Percentiles rank a stretch among this genome's conserved stretches.
Conservation (phyloP, 2,797 vertebrate species). For the Hylomyscus alleni region DNA sequence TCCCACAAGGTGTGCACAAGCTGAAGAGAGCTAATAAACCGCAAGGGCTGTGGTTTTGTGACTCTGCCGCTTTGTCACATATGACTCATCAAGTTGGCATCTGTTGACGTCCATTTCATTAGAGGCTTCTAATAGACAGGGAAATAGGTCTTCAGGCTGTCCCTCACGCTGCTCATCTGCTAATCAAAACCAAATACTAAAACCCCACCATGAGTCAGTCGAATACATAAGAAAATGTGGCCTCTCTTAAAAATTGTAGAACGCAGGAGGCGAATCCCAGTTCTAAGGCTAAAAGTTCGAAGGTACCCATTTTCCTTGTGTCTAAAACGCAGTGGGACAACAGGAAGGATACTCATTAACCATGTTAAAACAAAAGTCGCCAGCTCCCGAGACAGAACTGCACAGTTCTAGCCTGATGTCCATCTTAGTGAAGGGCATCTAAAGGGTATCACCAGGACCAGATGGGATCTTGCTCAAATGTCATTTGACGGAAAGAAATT, state of each 20-base stretch:
- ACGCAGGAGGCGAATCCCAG: background rate
- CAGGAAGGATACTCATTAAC: background rate
- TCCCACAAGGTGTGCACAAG: background rate
- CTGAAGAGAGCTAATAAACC: background rate
- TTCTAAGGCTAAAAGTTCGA: background rate
- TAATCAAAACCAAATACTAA: slow-evolving; percentile 42
- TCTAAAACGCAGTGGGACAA: background rate
- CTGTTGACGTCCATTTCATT: background rate
- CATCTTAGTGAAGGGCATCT: background rate
- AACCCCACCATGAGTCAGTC: background rate
- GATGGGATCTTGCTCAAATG: background rate
- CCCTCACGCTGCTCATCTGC: background rate
- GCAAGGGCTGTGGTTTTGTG: background rate
- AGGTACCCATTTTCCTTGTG: background rate
- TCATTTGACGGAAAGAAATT: background rate
- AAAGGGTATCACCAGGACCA: background rate
- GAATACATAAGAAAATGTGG: background rate
- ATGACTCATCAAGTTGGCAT: background rate
- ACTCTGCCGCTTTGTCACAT: background rate
- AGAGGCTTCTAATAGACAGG: background rate
- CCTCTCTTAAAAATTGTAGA: background rate
- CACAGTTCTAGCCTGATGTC: background rate
- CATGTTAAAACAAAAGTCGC: background rate
- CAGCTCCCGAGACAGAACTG: background rate
- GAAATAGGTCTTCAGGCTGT: background rate